Percentiles rank a stretch among this genome's conserved stretches.
Conservation (phyloP, 1,140 invertebrate genomes). For the Macrobrachium rosenbergii region DNA sequence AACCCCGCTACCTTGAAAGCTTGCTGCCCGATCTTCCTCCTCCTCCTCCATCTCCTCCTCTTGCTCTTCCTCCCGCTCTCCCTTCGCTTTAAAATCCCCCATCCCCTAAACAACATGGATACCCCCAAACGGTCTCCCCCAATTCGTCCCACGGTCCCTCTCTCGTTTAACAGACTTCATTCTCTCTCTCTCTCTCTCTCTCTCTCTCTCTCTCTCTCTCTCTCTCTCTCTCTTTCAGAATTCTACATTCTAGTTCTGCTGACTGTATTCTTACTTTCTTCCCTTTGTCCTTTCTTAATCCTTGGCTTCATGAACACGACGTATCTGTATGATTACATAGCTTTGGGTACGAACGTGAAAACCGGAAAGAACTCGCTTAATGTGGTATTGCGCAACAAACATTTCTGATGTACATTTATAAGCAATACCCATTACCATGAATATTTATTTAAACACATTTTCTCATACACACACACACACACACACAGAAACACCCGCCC, state of each 20-base stretch:
- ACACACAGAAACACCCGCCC: neutral
- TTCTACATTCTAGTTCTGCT: conserved; percentile 5
- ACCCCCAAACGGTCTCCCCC: neutral
- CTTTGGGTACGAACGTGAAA: too few species aligned
- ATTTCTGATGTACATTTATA: too few species aligned
- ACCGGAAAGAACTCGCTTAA: too few species aligned
- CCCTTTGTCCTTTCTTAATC: too few species aligned
- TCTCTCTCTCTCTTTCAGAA: conserved; percentile 14
- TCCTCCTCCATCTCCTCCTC: neutral
- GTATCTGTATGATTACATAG: too few species aligned
- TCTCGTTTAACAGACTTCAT: neutral
- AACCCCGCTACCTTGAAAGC: conserved; percentile 9
- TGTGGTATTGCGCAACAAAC: too few species aligned
- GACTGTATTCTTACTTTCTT: neutral
- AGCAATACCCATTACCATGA: too few species aligned
- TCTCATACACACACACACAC: neutral
- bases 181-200: neutral
- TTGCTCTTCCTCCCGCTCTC: neutral
- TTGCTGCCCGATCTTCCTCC: neutral
- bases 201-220: conserved; percentile 21
- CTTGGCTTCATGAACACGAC: too few species aligned
- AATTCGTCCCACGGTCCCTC: neutral
- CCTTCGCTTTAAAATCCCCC: neutral
- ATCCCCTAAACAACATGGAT: neutral
- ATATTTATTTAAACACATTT: neutral